Evolutionary conservation across 2,888 invertebrate species (phyloP), one percentile per base, ranked within the genome.

Genomic region (Agrochola litura): DNA sequence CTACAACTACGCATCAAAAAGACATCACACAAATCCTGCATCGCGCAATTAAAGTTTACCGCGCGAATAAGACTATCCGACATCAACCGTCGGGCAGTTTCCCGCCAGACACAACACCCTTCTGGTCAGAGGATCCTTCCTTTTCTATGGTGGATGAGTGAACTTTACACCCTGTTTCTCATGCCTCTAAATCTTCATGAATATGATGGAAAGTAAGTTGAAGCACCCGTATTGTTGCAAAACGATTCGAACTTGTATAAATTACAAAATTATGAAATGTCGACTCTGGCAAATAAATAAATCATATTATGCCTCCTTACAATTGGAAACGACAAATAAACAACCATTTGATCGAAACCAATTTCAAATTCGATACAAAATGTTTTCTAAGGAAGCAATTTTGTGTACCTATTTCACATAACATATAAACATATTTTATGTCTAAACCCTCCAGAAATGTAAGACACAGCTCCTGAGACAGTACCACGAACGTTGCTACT

Each of bases 281-380:
- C 60, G 4, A 58, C 25, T 1, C 30, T 67, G 25, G 30, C 3
- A 63, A 79, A 79, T 79, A 73, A 82, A 83, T 82, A 79, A 79
- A 73, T 83, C 83, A 73, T 63, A 54, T 10, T 63, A 54, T 10
- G 58, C 41, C n/a, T 71, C 19, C 67, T 75, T 64, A 82, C 66
- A 77, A 82, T 60, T 82, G 71, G 58, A 77, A 77, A 60, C 54
- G 46, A 64, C 49, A 61, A 77, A 77, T 46, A 76, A 19, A 22
- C 12, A 67, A 64, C 25, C 64, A 46, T 67, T 68, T 19, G 58
- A 82, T 72, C n/a, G 22, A 79, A 83, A 73, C 64, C 76, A 84
- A 80, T 76, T 76, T 68, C 66, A 61, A 73, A 63, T 73, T 56
- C 41, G 54, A 70, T 65, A 80, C 58, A 49, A 67, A 70, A 71